Evolutionary conservation across 2,113 vertebrate species (phyloP).

Genomic region (Strigops habroptila): DNA sequence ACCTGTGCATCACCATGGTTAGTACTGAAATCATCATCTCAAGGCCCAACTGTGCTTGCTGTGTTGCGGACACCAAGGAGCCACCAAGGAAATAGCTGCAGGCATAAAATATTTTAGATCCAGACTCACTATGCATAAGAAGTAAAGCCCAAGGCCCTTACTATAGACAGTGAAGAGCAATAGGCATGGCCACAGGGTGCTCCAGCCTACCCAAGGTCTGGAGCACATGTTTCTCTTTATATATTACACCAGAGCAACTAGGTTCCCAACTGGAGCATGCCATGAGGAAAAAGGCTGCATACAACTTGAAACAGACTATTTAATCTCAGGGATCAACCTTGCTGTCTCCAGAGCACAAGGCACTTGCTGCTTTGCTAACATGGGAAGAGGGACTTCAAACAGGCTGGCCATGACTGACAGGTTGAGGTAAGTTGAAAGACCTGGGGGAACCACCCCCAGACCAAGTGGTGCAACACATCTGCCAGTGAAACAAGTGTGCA

Average conservation of each 20-base stretch:
- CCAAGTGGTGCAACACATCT: not conserved
- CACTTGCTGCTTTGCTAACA: accelerated
- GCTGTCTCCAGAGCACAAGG: not conserved
- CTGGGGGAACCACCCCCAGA: not conserved
- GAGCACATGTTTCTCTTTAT: not conserved
- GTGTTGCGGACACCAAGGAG: not conserved
- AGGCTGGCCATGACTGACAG: not conserved
- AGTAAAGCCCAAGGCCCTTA: not conserved
- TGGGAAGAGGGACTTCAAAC: not conserved
- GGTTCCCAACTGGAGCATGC: accelerated
- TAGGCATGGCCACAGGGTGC: not conserved
- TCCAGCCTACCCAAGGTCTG: not conserved
- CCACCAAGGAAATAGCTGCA: not conserved
- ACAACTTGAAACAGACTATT: not conserved
- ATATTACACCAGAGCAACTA: not conserved
- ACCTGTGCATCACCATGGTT: not conserved
- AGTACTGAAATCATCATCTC: not conserved
- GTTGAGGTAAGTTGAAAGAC: not conserved
- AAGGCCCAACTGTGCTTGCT: not conserved
- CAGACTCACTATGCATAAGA: not conserved
- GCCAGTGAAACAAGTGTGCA: not conserved
- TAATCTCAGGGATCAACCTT: not conserved
- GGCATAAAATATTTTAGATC: not conserved
- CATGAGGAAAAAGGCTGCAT: not conserved
- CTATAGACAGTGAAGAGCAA: not conserved